Conservation (phyloP, 2,797 vertebrate species). For the Argentina silus region DNA sequence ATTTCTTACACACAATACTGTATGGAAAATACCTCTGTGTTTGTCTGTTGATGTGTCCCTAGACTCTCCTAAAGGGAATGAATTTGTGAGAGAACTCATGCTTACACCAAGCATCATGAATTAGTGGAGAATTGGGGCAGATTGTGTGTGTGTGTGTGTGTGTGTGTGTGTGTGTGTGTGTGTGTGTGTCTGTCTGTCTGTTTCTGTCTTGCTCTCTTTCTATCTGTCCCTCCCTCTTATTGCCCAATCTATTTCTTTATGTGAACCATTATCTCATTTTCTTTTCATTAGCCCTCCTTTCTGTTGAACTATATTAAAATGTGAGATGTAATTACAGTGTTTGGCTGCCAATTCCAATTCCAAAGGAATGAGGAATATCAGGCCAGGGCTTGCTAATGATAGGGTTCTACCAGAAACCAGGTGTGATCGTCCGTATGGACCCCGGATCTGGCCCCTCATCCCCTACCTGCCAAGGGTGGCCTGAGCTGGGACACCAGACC, state of each 20-base stretch:
- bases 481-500: slow-evolving; percentile 42
- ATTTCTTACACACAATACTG: no score
- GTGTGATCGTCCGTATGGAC: not conserved
- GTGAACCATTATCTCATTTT: not conserved
- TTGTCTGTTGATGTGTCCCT: no score
- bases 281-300: no score
- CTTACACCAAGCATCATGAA: no score
- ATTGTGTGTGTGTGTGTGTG: not conserved
- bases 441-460: no score
- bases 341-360: not conserved
- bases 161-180: not conserved
- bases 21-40: not conserved
- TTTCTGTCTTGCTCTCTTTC: not conserved
- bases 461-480: slow-evolving; percentile 23
- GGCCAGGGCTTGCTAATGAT: not conserved
- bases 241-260: not conserved
- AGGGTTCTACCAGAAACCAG: not conserved
- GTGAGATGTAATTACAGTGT: not conserved
- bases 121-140: no score
- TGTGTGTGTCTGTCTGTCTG: not conserved
- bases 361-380: not conserved
- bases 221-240: not conserved
- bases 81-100: no score
- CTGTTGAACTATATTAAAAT: no score
- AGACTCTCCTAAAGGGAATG: no score